Evolutionary conservation across 2,888 invertebrate genomes (phyloP).

Genomic region (Sabatieria punctata): DNA sequence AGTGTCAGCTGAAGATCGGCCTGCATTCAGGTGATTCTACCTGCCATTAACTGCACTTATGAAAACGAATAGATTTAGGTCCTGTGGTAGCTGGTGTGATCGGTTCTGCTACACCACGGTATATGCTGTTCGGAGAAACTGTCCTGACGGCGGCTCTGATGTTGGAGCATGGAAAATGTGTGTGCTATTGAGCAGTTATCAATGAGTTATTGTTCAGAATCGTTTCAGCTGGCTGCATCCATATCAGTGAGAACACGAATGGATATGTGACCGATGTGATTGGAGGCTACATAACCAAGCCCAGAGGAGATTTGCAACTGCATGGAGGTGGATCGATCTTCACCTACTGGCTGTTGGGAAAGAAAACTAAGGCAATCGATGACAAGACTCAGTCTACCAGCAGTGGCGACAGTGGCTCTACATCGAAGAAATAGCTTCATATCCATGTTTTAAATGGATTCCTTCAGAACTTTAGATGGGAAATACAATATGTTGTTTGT

Average conservation of each 20-base stretch:
- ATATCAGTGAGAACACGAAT: too few relatives aligned
- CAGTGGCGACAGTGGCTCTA: too few relatives aligned
- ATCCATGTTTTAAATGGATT: too few relatives aligned
- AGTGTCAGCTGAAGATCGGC: conserved; percentile 1
- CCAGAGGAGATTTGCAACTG: too few relatives aligned
- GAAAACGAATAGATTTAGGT: not conserved
- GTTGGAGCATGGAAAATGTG: not conserved
- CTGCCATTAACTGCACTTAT: not conserved
- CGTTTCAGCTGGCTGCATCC: conserved; percentile 13
- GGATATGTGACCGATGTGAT: conserved; percentile 12
- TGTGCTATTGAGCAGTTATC: not conserved
- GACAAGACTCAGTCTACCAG: too few relatives aligned
- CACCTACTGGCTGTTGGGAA: too few relatives aligned
- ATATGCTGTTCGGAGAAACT: conserved; percentile 3
- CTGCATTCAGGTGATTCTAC: not conserved
- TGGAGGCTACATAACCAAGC: conserved; percentile 18
- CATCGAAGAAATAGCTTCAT: too few relatives aligned
- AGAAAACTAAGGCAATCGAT: too few relatives aligned
- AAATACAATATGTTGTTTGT: too few relatives aligned
- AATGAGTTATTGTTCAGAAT: not conserved
- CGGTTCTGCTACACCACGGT: conserved; percentile 1
- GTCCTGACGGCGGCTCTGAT: not conserved
- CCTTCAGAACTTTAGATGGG: too few relatives aligned
- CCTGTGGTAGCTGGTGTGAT: conserved; percentile 3
- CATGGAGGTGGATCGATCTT: too few relatives aligned